Evolutionary conservation across 2,797 vertebrate genomes (phyloP).

Genomic region (Gorsachius magnificus): DNA sequence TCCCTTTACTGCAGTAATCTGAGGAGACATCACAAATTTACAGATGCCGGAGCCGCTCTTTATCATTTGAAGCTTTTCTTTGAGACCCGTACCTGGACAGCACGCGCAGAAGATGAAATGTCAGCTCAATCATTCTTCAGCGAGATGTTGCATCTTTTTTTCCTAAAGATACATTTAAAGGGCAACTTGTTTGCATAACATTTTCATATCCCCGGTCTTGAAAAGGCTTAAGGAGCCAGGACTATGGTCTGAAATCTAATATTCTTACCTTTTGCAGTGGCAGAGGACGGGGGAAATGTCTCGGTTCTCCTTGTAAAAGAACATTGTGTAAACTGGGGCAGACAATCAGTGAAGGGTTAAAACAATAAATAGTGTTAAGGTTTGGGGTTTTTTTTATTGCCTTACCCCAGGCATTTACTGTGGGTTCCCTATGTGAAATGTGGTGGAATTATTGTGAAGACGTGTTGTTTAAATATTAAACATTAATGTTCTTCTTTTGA

Average conservation of each 20-base stretch:
- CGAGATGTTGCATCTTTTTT: background rate
- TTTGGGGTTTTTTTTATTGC: background rate
- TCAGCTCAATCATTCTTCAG: slow-evolving; percentile 35
- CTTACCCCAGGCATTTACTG: slow-evolving; percentile 5
- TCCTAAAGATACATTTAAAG: slow-evolving; percentile 38
- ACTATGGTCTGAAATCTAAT: background rate
- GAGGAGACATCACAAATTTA: background rate
- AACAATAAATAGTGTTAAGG: background rate
- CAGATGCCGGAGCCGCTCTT: background rate
- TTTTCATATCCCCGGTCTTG: slow-evolving; percentile 14
- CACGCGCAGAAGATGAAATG: background rate
- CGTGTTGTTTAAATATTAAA: slow-evolving; percentile 52
- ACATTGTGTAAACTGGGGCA: background rate
- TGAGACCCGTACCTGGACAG: slow-evolving; percentile 12
- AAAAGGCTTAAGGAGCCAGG: background rate
- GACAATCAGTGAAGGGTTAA: background rate
- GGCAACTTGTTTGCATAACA: slow-evolving; percentile 32
- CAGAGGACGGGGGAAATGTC: background rate
- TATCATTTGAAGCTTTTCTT: background rate
- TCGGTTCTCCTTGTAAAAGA: background rate
- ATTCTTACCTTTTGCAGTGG: background rate
- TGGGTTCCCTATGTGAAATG: background rate
- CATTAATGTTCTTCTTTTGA: slow-evolving; percentile 48
- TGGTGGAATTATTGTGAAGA: slow-evolving; percentile 47
- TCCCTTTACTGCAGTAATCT: background rate